Evolutionary conservation across 2,113 vertebrate species (phyloP), one percentile per base, ranked within the genome.

Genomic region (Malurus alboscapulatus): DNA sequence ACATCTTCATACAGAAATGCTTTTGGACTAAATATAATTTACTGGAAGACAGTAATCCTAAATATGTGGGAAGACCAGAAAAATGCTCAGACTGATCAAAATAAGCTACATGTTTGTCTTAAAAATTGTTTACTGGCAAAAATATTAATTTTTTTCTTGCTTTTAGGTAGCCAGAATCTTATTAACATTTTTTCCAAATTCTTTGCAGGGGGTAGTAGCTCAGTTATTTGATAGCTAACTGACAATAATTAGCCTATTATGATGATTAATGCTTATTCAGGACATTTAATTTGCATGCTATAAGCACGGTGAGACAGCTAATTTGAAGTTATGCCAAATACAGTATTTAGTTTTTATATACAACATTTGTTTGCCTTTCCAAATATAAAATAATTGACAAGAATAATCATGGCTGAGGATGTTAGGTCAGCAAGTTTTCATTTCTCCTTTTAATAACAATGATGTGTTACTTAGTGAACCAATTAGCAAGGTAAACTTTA

Each of bases 321-420:
- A 94, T 95, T 96, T 95, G 96, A 97, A 96, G 80, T 93, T 95
- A 95, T 94, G 93, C 95, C 96, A 96, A 95, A 77, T 80, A n/a
- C 54, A 79, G 87, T 96, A 74, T 94, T 97, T 96, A 96, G 94
- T 87, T 96, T 96, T 95, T 88, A 96, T 97, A 97, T 97, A 97
- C 95, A 97, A 96, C 53, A 88, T 97, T 97, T 97, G 95, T 98
- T 97, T 96, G 93, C 91, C 96, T 97, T 95, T 97, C 97, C 93
- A 96, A 96, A 98, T 96, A 63, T 97, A 89, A 97, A 97, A 96
- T 98, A 97, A 98, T 94, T 98, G 98, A 98, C 97, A 97, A 93
- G 96, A 97, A 97, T 97, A 98, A 98, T 98, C 97, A 97, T 93
- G 94, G 90, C 90, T 50, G 55, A 84, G 94, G 92, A 84, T 88